Percentiles rank a stretch among this genome's conserved stretches.
These are phyloP conservation scores for Myiotriccus ornatus DNA, from an alignment of 2,797 vertebrate species.

Conservation along the genomic window DNA sequence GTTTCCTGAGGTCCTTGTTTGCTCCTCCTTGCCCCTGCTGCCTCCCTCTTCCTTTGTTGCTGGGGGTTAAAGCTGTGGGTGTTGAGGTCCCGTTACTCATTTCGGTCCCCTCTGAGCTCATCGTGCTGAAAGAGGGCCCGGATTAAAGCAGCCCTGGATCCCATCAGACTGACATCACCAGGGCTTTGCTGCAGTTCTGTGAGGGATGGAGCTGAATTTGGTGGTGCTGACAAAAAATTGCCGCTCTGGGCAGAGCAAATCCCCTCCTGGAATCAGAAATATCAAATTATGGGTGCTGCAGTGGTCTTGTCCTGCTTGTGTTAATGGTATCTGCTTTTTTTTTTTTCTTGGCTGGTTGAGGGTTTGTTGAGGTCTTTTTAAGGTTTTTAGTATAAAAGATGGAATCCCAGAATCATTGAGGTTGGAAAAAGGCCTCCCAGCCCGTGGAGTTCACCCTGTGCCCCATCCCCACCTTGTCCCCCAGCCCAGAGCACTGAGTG, in stretches of 20 bases:
- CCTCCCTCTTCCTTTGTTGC: slow-evolving; percentile 33
- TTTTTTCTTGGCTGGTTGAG: no score
- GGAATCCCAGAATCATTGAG: background rate
- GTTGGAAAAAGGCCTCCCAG: background rate
- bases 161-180: background rate
- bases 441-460: background rate
- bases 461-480: background rate
- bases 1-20: background rate
- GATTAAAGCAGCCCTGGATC: background rate
- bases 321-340: background rate
- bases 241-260: background rate
- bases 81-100: slow-evolving; percentile 47
- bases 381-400: background rate
- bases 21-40: slow-evolving; percentile 23
- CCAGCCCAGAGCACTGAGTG: background rate
- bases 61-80: slow-evolving; percentile 56
- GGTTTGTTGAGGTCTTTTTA: background rate
- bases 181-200: background rate
- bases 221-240: no score
- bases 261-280: background rate
- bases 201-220: background rate
- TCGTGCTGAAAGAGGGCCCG: background rate
- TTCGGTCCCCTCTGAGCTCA: slow-evolving; percentile 24
- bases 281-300: rapidly evolving
- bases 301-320: background rate